phyloP scores from a whole-genome alignment of 2,113 vertebrate genomes.

The Ceyx margarethae region DNA sequence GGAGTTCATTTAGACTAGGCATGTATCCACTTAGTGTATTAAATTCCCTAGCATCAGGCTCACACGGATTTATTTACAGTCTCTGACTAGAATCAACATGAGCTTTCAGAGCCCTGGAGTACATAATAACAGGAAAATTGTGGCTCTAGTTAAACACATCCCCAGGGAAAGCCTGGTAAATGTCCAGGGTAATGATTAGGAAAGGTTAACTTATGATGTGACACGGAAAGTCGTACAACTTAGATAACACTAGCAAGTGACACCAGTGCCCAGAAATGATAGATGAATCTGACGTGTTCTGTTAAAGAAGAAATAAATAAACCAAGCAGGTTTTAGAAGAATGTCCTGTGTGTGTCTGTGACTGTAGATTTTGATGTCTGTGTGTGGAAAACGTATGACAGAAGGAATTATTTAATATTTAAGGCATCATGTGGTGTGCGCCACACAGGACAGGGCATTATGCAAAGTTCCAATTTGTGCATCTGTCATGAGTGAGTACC shows the following conservation, averaged over 20 bases:
- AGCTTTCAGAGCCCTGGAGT: conserved; percentile 21
- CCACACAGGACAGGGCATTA: not conserved
- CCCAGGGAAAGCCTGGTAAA: conserved; percentile 60
- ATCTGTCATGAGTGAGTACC: not conserved
- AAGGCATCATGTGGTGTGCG: not conserved
- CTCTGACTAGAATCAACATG: not conserved
- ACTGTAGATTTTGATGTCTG: not conserved
- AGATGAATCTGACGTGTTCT: conserved; percentile 4
- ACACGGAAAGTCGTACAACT: conserved; percentile 54
- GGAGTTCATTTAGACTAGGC: not conserved
- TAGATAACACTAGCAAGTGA: conserved; percentile 60
- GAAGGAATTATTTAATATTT: not conserved
- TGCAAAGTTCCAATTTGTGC: not conserved
- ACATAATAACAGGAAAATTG: conserved; percentile 44
- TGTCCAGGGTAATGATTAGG: conserved; percentile 58
- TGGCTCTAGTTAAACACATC: conserved; percentile 54
- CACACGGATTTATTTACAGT: not conserved
- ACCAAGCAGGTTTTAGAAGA: not conserved
- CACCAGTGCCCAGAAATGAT: not conserved
- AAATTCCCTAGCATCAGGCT: not conserved
- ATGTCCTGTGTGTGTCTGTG: not conserved
- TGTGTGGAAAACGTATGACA: not conserved
- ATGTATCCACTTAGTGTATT: not conserved
- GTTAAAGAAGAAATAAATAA: not conserved
- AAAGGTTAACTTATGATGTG: conserved; percentile 66